phyloP scores from a whole-genome alignment of 1,140 invertebrate genomes.

The Macrobrachium rosenbergii region DNA sequence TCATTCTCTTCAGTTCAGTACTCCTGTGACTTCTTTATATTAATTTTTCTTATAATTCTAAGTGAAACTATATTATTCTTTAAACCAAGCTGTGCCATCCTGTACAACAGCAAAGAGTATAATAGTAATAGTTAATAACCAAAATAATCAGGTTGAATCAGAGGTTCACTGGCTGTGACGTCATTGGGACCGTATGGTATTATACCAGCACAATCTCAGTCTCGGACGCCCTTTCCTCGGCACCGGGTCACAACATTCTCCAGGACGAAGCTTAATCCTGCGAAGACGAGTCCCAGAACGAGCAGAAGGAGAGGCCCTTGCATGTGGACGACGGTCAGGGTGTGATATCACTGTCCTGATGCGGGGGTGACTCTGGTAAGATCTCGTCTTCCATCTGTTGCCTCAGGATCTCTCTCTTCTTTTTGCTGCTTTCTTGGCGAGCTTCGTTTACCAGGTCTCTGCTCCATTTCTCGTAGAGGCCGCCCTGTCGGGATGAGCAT shows the following conservation, averaged over 20 bases:
- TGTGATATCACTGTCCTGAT: neutral
- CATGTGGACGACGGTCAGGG: neutral
- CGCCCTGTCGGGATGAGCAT: neutral
- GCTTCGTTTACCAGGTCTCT: neutral
- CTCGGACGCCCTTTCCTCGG: no score
- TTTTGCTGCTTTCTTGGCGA: neutral
- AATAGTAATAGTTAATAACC: no score
- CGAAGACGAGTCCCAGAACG: neutral
- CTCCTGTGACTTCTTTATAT: no score
- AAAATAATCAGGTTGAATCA: no score
- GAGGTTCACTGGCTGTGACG: no score
- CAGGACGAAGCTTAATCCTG: neutral
- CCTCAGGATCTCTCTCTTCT: neutral
- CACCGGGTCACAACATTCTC: neutral
- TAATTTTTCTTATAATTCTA: no score
- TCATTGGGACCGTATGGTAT: no score
- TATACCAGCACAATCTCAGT: no score
- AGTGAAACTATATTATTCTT: no score
- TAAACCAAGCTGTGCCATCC: no score
- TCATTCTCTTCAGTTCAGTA: no score
- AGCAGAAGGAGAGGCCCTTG: neutral
- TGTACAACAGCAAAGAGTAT: no score
- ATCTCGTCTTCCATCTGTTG: neutral
- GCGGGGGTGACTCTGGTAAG: neutral
- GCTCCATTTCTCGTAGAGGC: conserved; percentile 9